Evolutionary conservation across 2,888 invertebrate species (phyloP), one percentile per base, ranked within the genome.

Genomic region (Macrophya alboannulata): DNA sequence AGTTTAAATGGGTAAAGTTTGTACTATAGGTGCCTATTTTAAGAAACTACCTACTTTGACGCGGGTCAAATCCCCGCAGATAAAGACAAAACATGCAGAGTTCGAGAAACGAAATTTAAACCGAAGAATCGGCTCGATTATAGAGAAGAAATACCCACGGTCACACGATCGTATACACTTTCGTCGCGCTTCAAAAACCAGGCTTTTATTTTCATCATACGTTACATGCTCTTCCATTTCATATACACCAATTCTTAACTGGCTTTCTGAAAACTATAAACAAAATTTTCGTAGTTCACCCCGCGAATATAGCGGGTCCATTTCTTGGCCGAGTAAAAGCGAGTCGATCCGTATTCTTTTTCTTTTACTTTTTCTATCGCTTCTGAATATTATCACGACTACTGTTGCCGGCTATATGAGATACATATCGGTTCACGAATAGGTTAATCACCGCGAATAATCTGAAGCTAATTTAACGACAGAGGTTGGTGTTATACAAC

Each of bases 1-100:
- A 83, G 83, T 83, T 83, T 71, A 83, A 83, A 83, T 83, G 83
- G 83, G 83, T 45, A 83, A 83, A 83, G 68, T 83, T 83, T 83
- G 68, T n/a, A 17, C 83, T 31, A n/a, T n/a, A 55, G 83, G 68
- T 65, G 68, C 62, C 51, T 83, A 83, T 83, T 83, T 71, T 83
- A 68, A 83, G 83, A 81, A 83, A 83, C 65, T 43, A 45, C 68
- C 65, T 43, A 45, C 68, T 83, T 83, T 48, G 25, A 43, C 71
- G 48, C 51, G 68, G 83, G 83, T 83, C 68, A 68, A 71, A 83
- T 83, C 65, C 68, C 48, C 4, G 21, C 72, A 40, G 65, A 45
- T 68, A 68, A 83, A 48, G 68, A 83, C 71, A 48, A 83, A 71
- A 83, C 68, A 51, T 62, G 25, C 25, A 81, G 40, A 45, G 68